Conservation (phyloP, 2,888 invertebrate species). For the Caenorhabditis panamensis region DNA sequence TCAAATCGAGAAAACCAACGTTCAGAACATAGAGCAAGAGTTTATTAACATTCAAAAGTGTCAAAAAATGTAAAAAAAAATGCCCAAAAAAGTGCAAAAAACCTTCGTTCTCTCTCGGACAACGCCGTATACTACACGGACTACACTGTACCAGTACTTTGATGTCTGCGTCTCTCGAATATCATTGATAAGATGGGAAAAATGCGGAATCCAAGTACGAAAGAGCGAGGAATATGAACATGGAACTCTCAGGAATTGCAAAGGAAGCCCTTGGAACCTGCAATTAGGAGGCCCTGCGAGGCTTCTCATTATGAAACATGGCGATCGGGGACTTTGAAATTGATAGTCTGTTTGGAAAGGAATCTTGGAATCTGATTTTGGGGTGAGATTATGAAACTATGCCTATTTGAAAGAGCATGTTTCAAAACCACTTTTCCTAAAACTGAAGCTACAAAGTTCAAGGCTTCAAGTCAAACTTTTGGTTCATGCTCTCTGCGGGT, state of each 20-base stretch:
- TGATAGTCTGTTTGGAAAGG: too few species aligned
- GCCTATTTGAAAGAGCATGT: too few species aligned
- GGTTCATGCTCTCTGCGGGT: too few species aligned
- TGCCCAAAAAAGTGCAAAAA: not conserved
- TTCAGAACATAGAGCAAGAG: too few species aligned
- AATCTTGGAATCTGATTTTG: too few species aligned
- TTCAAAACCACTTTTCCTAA: too few species aligned
- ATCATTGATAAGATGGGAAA: not conserved
- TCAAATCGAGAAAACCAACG: too few species aligned
- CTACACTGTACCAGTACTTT: slow-evolving; percentile 21
- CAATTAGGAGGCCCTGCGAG: not conserved
- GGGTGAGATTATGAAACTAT: too few species aligned
- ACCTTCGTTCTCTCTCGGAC: too few species aligned
- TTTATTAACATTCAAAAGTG: too few species aligned
- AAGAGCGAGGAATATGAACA: not conserved
- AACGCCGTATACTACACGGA: slow-evolving; percentile 1
- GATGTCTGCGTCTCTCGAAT: slow-evolving; percentile 12
- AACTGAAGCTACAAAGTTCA: too few species aligned
- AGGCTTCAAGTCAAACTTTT: too few species aligned
- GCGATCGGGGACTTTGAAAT: not conserved
- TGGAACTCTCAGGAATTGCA: not conserved
- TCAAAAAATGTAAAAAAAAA: not conserved
- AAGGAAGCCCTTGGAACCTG: slow-evolving; percentile 13
- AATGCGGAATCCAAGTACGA: not conserved
- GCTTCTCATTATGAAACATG: slow-evolving; percentile 7